Conservation (phyloP, 2,888 invertebrate genomes). For the Tetheella fluctuosa region DNA sequence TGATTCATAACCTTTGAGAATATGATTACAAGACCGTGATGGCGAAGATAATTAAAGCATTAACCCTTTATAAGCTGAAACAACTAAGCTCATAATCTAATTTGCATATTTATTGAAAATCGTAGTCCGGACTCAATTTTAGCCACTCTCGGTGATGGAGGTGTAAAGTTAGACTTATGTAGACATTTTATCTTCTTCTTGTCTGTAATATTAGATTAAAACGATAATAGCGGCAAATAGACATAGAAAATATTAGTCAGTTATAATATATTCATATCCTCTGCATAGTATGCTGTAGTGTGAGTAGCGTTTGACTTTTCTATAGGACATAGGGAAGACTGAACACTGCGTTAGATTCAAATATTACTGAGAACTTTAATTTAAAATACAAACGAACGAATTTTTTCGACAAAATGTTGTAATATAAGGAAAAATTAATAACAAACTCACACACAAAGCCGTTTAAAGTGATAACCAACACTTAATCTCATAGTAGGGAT, state of each 20-base stretch:
- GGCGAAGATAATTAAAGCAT: constrained; percentile 52
- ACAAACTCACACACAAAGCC: not conserved
- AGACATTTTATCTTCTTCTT: constrained; percentile 53
- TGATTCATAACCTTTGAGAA: constrained; percentile 37
- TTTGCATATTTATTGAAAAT: constrained; percentile 69
- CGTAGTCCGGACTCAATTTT: constrained; percentile 58
- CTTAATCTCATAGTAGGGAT: constrained; percentile 27
- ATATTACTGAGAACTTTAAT: constrained; percentile 11
- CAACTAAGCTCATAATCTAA: constrained; percentile 59
- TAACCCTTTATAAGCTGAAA: constrained; percentile 53
- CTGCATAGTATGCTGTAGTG: constrained; percentile 64
- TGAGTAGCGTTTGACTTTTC: constrained; percentile 65
- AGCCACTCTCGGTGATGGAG: constrained; percentile 50
- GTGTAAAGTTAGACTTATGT: constrained; percentile 49
- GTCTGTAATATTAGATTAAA: constrained; percentile 45
- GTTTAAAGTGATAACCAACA: constrained; percentile 31
- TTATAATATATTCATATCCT: constrained; percentile 47
- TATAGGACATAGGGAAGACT: constrained; percentile 65
- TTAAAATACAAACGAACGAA: not conserved
- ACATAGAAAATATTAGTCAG: constrained; percentile 46
- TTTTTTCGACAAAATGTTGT: constrained; percentile 16
- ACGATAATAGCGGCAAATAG: constrained; percentile 56
- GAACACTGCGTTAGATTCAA: constrained; percentile 49
- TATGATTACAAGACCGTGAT: constrained; percentile 49
- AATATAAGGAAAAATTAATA: too few relatives aligned